Percentiles rank a stretch among this genome's conserved stretches.
phyloP scores from a whole-genome alignment of 2,888 invertebrate species.

The Gerris lacustris region DNA sequence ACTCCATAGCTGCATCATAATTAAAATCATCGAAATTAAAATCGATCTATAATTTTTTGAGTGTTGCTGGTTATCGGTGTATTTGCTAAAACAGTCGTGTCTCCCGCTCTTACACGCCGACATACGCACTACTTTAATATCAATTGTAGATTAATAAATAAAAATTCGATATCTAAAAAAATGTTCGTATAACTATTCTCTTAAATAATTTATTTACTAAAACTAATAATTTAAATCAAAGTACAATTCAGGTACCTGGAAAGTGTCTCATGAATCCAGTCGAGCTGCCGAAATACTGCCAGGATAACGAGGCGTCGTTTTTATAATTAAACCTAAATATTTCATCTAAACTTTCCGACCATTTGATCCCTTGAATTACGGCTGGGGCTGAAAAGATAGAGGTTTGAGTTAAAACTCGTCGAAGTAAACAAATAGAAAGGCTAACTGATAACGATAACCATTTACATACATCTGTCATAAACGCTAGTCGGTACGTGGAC shows the following conservation, averaged over 20 bases:
- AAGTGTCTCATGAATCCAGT: slow-evolving; percentile 87
- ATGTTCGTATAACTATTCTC: too few species aligned
- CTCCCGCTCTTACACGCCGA: too few species aligned
- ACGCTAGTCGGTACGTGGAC: slow-evolving; percentile 95
- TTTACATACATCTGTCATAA: slow-evolving; percentile 63
- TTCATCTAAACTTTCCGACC: slow-evolving; percentile 86
- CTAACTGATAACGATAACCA: too few species aligned
- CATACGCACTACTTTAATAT: too few species aligned
- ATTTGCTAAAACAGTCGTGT: not conserved
- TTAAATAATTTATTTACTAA: too few species aligned
- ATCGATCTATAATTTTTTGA: slow-evolving; percentile 7
- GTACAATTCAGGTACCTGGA: slow-evolving; percentile 69
- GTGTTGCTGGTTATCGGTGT: too few species aligned
- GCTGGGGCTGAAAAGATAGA: slow-evolving; percentile 50
- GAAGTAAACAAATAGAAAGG: too few species aligned
- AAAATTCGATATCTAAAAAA: too few species aligned
- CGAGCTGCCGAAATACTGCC: slow-evolving; percentile 98
- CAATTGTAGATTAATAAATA: too few species aligned
- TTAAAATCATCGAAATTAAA: slow-evolving; percentile 9
- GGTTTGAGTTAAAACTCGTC: too few species aligned
- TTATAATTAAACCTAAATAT: slow-evolving; percentile 82
- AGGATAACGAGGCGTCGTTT: slow-evolving; percentile 81
- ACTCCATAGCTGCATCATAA: slow-evolving; percentile 51
- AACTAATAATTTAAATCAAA: not conserved
- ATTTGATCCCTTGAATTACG: slow-evolving; percentile 79